These are phyloP conservation scores for Rotaria magnacalcarata DNA, from an alignment of 2,888 invertebrate genomes.

Conservation along the genomic window DNA sequence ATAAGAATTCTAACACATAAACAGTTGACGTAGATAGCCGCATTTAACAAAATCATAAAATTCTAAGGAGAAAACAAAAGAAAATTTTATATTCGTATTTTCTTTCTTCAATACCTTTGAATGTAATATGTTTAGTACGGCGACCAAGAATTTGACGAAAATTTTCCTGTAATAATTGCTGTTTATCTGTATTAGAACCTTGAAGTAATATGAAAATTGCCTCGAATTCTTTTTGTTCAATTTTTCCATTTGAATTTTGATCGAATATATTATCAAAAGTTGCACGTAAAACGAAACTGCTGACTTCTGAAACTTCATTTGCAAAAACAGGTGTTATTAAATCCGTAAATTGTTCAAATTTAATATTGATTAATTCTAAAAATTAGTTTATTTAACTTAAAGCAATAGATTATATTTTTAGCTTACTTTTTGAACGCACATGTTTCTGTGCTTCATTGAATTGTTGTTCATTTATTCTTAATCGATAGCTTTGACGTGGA, in stretches of 20 bases:
- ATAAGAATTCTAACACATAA: not conserved
- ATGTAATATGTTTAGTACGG: not conserved
- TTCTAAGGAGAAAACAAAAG: not conserved
- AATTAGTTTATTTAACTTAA: not conserved
- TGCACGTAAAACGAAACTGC: not conserved
- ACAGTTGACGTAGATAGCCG: slow-evolving; percentile 33
- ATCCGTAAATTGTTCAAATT: slow-evolving; percentile 27
- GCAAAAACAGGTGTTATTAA: not conserved
- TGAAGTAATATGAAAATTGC: not conserved
- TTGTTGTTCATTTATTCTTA: not conserved
- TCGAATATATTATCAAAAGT: not conserved
- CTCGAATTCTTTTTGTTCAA: slow-evolving; percentile 27
- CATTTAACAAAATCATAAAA: not conserved
- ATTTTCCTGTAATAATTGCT: not conserved
- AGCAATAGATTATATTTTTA: not conserved
- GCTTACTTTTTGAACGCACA: slow-evolving; percentile 1
- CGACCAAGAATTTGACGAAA: not conserved
- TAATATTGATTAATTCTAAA: not conserved
- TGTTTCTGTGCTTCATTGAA: not conserved
- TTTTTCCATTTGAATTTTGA: not conserved
- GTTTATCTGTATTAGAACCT: not conserved
- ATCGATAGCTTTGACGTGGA: not conserved
- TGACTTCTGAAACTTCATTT: not conserved
- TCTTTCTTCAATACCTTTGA: not conserved
- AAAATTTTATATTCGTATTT: not conserved